Base-by-base conservation (phyloP, 2,888 invertebrate species). In the Chorisops tibialis region DNA sequence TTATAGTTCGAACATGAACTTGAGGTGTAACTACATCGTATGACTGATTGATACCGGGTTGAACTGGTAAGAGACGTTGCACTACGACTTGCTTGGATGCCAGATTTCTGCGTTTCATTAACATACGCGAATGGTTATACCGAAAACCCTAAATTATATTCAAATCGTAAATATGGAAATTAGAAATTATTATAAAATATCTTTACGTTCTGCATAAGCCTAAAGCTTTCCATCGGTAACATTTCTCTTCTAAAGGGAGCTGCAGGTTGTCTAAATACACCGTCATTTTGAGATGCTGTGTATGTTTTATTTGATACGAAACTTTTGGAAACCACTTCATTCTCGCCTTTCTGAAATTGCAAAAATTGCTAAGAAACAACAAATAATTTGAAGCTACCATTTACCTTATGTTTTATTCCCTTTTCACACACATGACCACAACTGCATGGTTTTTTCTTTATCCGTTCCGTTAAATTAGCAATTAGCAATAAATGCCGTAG, bases 31-130 rank as follows among this genome's bases (percentile, higher is more conserved):
- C 65, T 49, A 74, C 65, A 63, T 75, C 74, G 43, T 72, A 73
- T 5, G 68, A 61, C n/a, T 69, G 70, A 37, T 66, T 67, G 14
- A 67, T 59, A 11, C 70, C 69, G 14, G 88, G 86, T 69, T 89
- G 81, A 45, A 88, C 74, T 16, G 88, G 87, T 68, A 91, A 78
- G 70, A 88, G 82, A 5, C 91, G 79, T 75, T 90, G 90, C 18
- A 91, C 89, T 1, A 91, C 85, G 4, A 90, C 85, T 70, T 85
- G 86, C 0, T 75, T 73, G 4, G 74, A 73, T 62, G 63, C 51
- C 22, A 63, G 43, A 18, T 24, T 64, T 49, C 65, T 52, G n/a
- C 47, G 22, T n/a, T 63, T 63, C 56, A 56, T 35, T 12, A 61
- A 5, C 22, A 62, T 60, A n/a, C 64, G 56, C 14, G 62, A 38